phyloP scores from a whole-genome alignment of 2,113 vertebrate genomes.

The Pteronura brasiliensis region DNA sequence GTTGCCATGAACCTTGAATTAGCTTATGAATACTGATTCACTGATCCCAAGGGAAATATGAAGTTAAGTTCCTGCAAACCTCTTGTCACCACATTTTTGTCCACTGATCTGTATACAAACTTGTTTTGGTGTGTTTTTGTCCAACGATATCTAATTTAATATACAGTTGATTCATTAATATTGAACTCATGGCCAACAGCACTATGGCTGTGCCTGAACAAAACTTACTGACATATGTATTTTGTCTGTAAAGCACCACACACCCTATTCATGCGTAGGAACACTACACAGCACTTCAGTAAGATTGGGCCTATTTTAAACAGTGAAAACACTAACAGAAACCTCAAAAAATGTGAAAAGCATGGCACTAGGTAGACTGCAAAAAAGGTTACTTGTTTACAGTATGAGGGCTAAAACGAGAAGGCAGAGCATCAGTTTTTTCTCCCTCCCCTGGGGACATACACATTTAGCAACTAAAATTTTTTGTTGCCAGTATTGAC shows the following conservation, averaged over 20 bases:
- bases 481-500: neutral
- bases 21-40: neutral
- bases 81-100: neutral
- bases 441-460: neutral
- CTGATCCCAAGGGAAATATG: neutral
- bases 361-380: neutral
- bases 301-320: neutral
- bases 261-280: neutral
- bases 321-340: neutral
- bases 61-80: neutral
- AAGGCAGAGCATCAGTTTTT: neutral
- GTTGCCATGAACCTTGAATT: neutral
- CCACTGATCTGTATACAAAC: neutral
- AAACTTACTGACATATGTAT: neutral
- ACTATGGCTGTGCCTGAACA: neutral
- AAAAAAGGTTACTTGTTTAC: neutral
- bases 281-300: neutral
- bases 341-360: neutral
- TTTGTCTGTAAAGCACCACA: neutral
- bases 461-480: neutral
- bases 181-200: neutral
- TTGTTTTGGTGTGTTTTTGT: neutral
- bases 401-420: neutral
- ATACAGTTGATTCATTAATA: neutral
- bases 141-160: neutral